Percentiles rank a stretch among this genome's conserved stretches.
These are phyloP conservation scores for Tachypleus tridentatus DNA, from an alignment of 1,140 invertebrate genomes.

Conservation along the genomic window DNA sequence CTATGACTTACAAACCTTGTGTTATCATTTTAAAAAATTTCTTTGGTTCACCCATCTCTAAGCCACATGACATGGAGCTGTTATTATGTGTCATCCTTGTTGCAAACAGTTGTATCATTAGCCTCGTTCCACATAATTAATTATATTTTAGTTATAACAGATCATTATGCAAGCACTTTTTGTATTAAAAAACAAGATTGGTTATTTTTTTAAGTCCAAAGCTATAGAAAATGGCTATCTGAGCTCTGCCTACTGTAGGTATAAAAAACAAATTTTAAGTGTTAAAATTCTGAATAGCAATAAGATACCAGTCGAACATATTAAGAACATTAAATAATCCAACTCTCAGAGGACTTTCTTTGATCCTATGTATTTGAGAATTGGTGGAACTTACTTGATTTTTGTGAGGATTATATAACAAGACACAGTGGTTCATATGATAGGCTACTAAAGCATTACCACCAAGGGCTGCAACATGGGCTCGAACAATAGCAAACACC, in stretches of 20 bases:
- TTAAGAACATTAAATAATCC: background rate
- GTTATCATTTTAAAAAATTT: too few relatives aligned
- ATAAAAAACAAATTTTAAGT: conserved; percentile 2
- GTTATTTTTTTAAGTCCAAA: background rate
- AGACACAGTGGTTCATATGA: conserved; percentile 78
- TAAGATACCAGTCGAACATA: conserved; percentile 2
- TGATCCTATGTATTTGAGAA: background rate
- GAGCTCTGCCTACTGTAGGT: background rate
- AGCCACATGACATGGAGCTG: too few relatives aligned
- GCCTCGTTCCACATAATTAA: too few relatives aligned
- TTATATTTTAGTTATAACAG: too few relatives aligned
- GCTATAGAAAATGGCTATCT: background rate
- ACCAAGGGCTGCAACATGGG: conserved; percentile 83
- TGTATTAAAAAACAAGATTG: too few relatives aligned
- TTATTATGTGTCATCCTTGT: too few relatives aligned
- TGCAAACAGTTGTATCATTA: too few relatives aligned
- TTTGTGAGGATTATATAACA: conserved; percentile 86
- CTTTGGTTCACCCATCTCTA: too few relatives aligned
- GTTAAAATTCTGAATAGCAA: conserved; percentile 2
- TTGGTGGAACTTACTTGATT: conserved; percentile 60
- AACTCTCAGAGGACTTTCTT: conserved; percentile 3
- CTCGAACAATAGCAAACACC: conserved; percentile 75
- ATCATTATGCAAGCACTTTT: too few relatives aligned
- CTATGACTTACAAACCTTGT: too few relatives aligned
- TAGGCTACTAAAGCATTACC: conserved; percentile 91